phyloP scores from a whole-genome alignment of 2,888 invertebrate genomes.

The Athrips mouffetella region DNA sequence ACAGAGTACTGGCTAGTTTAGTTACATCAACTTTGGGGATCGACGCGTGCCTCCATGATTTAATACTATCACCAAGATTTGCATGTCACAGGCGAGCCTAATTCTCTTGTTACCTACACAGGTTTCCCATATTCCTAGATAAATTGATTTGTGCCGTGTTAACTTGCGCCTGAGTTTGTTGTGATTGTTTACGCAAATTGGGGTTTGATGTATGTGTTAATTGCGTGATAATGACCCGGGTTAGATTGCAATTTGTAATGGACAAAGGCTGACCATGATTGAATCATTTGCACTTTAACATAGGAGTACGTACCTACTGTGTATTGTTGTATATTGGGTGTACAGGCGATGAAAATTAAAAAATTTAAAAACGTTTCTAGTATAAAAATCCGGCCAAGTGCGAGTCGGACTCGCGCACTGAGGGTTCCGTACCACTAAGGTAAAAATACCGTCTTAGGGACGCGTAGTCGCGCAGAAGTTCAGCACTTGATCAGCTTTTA shows the following conservation, averaged over 20 bases:
- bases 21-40: slow-evolving; percentile 64
- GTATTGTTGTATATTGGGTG: no score
- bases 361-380: no score
- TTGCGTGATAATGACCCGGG: neutral
- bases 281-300: no score
- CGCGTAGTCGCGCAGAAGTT: no score
- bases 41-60: slow-evolving; percentile 63
- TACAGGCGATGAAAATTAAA: no score
- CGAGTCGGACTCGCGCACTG: no score
- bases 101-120: slow-evolving; percentile 49
- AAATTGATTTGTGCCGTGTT: slow-evolving; percentile 43
- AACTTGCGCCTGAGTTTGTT: slow-evolving; percentile 30
- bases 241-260: slow-evolving; percentile 3
- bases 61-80: slow-evolving; percentile 76
- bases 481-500: no score
- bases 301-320: no score
- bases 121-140: slow-evolving; percentile 50
- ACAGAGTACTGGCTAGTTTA: slow-evolving; percentile 53
- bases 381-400: no score
- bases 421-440: no score
- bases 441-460: no score
- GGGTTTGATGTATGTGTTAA: neutral
- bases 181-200: slow-evolving; percentile 20
- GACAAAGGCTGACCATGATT: no score
- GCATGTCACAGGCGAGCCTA: slow-evolving; percentile 69